Base-by-base conservation (phyloP, 2,888 invertebrate genomes). In the Mimumesa dahlbomi region DNA sequence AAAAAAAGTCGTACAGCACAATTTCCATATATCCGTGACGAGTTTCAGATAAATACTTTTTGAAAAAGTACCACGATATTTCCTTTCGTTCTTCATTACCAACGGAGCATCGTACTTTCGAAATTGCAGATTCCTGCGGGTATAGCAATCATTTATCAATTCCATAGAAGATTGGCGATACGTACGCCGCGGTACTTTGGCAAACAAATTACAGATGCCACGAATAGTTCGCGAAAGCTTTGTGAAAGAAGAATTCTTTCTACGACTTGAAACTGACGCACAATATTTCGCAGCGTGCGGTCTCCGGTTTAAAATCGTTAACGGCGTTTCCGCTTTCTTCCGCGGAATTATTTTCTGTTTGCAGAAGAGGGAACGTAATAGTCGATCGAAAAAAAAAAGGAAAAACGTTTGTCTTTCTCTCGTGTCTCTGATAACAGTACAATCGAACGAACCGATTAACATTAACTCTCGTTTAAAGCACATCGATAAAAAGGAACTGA, bases 201-300 rank as follows among this genome's bases (percentile, higher is more conserved):
- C n/a, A n/a, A n/a, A n/a, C n/a, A n/a, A n/a, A n/a, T n/a, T n/a
- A n/a, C n/a, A n/a, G n/a, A n/a, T n/a, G n/a, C n/a, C n/a, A 65
- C 61, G 70, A 77, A 54, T 76, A 77, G 66, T 54, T 77, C 61
- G 74, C 67, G 66, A 70, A 77, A 73, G 70, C n/a, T 62, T 75
- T 63, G 67, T 56, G 53, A 67, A 67, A 57, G 52, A n/a, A n/a
- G 59, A 57, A 22, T 59, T 38, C 50, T 38, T 34, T 40, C 25
- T 40, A 19, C 50, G 58, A 29, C 22, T 22, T n/a, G 42, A 13
- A 45, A 16, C 45, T 13, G 34, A 13, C 34, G 29, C 34, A 29
- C 66, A 50, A 36, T 22, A 36, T 48, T 43, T 52, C 56, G 61
- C 57, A 70, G 50, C 54, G 58, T 48, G 49, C 58, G 46, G 22